Base-by-base conservation (phyloP, 2,888 invertebrate genomes). In the Dilophus febrilis region DNA sequence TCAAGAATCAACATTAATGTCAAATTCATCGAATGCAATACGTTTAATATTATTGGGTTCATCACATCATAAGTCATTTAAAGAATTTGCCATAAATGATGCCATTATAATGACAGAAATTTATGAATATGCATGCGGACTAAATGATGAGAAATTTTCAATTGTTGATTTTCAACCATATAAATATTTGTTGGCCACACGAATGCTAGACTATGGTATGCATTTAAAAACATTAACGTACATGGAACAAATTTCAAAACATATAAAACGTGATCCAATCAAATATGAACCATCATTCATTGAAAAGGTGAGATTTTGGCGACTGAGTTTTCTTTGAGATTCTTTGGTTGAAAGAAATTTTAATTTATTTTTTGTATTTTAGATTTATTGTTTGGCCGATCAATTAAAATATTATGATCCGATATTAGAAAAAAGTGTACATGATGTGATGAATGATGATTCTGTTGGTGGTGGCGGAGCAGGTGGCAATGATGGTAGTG, bases 71-170 rank as follows among this genome's bases (percentile, higher is more conserved):
- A 68, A 71, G 42, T 53, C 69, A 3, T 78, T 80, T 52, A 56
- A 56, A 14, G 70, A 74, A 52, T 81, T 87, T 58, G 80, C 82
- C 31, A 75, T 72, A 40, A 79, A 80, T 56, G 79, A 81, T 55
- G 86, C 91, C 17, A 80, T 94, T 44, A 85, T 92, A 66, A 82
- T 91, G 64, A 94, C 94, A 0, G 92, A 94, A 65, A 79, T 94
- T 44, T 94, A 90, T 60, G 94, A 94, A 62, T 95, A 90, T 59
- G 92, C 91, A 4, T 71, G 83, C 46, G 77, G 81, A 43, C 68
- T 94, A 37, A 80, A 77, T 47, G 80, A 79, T 54, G 71, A 75
- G 17, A 70, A 72, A 40, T 85, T 78, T 56, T 70, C 72, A 35
- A 69, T 91, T 42, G 66, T 74, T 1, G 77, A 82, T 52, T 71